Conservation (phyloP, 2,888 invertebrate genomes). For the Phengaris arion region DNA sequence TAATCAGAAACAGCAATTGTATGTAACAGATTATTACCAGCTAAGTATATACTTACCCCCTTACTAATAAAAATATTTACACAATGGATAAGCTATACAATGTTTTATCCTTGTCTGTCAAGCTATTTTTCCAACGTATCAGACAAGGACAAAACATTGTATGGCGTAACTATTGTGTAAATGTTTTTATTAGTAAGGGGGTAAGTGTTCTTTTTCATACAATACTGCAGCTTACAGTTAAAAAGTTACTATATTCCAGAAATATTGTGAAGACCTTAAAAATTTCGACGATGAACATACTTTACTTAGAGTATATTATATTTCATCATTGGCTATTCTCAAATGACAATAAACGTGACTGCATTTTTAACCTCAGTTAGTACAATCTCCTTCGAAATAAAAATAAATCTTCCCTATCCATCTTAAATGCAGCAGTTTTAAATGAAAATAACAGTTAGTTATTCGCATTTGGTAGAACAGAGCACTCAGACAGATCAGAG, state of each 20-base stretch:
- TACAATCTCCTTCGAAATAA: constrained; percentile 27
- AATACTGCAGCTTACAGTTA: no score
- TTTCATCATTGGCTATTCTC: neutral
- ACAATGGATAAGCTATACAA: no score
- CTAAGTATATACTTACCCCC: no score
- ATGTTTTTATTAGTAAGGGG: no score
- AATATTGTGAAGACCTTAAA: neutral
- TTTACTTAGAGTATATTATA: neutral
- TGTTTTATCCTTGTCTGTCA: no score
- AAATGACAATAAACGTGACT: constrained; percentile 9
- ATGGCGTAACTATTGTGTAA: no score
- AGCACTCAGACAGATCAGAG: constrained; percentile 72
- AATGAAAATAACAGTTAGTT: constrained; percentile 67
- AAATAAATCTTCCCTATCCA: constrained; percentile 57
- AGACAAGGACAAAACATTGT: no score
- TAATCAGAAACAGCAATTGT: neutral
- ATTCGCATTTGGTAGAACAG: constrained; percentile 76
- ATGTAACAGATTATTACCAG: neutral
- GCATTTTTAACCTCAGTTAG: constrained; percentile 20
- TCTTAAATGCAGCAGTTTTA: constrained; percentile 76
- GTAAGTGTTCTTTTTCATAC: no score
- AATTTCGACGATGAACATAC: neutral
- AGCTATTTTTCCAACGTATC: no score
- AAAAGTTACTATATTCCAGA: no score
- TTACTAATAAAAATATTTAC: no score